A percentile compares a stretch with the other conserved stretches of the same genome.
These are phyloP conservation scores for Argyra leucocephala DNA, from an alignment of 2,888 invertebrate genomes.

Conservation along the genomic window DNA sequence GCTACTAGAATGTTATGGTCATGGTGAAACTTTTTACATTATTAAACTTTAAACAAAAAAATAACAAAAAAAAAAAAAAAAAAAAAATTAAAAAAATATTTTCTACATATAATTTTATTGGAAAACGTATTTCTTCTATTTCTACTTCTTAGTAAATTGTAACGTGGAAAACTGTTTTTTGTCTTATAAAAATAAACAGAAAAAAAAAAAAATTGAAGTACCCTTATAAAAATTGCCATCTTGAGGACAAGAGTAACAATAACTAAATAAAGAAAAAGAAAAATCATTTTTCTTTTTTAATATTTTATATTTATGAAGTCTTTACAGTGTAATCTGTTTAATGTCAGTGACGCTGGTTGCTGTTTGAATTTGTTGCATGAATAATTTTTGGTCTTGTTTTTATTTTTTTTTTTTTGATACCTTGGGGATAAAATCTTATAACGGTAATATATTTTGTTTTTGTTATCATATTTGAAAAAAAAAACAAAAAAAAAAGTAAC, in stretches of 20 bases:
- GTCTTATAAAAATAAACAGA: too few species aligned
- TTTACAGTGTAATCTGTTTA: not conserved
- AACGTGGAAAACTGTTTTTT: too few species aligned
- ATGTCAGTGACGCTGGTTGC: not conserved
- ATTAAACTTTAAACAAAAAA: constrained; percentile 6
- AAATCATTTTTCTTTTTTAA: too few species aligned
- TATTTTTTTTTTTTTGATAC: too few species aligned
- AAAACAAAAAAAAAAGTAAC: too few species aligned
- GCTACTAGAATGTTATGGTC: not conserved
- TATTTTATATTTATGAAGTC: too few species aligned
- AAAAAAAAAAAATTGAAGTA: too few species aligned
- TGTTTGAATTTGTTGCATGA: not conserved
- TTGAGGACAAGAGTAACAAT: not conserved
- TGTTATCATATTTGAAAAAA: not conserved
- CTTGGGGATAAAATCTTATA: not conserved
- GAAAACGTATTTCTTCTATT: not conserved
- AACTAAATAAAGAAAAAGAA: too few species aligned
- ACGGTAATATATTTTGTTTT: not conserved
- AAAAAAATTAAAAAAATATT: not conserved
- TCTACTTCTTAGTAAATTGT: too few species aligned
- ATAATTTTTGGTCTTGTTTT: constrained; percentile 1
- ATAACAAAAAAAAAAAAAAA: too few species aligned
- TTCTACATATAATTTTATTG: not conserved
- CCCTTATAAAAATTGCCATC: not conserved
- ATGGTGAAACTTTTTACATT: constrained; percentile 3